phyloP scores from a whole-genome alignment of 2,113 vertebrate species.

The Puffinus mauretanicus region DNA sequence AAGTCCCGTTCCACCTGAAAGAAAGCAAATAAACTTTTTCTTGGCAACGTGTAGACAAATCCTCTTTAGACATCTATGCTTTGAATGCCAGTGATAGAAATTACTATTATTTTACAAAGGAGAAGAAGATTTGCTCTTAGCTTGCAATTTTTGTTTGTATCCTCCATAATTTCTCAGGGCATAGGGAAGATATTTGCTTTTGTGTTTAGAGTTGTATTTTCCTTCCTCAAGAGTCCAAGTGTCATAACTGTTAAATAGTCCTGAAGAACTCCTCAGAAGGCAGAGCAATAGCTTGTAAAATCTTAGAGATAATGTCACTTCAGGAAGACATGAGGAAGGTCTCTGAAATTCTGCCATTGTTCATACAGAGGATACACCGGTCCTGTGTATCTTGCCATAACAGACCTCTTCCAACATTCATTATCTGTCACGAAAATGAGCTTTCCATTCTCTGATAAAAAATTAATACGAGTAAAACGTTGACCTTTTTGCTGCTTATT shows the following conservation, averaged over 20 bases:
- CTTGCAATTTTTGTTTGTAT: background rate
- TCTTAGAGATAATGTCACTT: background rate
- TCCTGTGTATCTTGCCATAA: background rate
- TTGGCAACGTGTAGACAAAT: background rate
- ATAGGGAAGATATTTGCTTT: background rate
- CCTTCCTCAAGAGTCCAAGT: background rate
- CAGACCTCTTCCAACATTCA: background rate
- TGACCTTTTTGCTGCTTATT: slow-evolving; percentile 35
- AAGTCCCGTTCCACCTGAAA: background rate
- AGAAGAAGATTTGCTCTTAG: background rate
- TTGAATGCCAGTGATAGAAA: background rate
- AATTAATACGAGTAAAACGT: background rate
- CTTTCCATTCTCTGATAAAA: slow-evolving; percentile 43
- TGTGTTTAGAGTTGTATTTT: background rate
- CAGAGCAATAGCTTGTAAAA: background rate
- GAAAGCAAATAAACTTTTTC: background rate
- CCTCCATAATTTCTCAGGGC: background rate
- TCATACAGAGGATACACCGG: background rate
- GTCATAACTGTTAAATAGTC: background rate
- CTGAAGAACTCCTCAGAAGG: background rate
- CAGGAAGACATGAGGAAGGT: background rate
- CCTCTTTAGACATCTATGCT: background rate
- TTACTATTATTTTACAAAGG: background rate
- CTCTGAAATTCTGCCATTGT: background rate
- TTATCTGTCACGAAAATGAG: slow-evolving; percentile 29